Evolutionary conservation across 2,888 invertebrate genomes (phyloP).

Genomic region (Nowickia ferox): DNA sequence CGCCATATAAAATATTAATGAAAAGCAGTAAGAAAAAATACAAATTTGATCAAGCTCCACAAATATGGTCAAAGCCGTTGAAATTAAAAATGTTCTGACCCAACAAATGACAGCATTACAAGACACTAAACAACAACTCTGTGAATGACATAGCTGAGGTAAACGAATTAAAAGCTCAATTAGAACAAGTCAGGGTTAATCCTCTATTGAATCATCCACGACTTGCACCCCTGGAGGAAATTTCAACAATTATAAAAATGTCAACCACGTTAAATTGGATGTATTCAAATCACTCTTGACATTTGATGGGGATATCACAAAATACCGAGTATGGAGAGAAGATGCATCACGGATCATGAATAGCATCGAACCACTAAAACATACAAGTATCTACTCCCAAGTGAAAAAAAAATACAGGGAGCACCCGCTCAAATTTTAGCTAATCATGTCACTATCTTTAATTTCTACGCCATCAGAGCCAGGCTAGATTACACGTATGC

Average conservation of each 20-base stretch:
- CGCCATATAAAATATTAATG: constrained; percentile 2
- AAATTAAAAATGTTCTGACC: background rate
- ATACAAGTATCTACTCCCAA: too few relatives aligned
- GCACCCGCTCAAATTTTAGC: constrained; percentile 32
- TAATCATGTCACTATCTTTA: constrained; percentile 46
- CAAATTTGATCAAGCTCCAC: constrained; percentile 1
- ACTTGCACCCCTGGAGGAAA: constrained; percentile 16
- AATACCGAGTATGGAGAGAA: constrained; percentile 22
- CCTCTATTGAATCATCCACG: constrained; percentile 25
- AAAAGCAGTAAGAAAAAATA: background rate
- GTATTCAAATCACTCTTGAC: too few relatives aligned
- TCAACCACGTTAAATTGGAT: constrained; percentile 22
- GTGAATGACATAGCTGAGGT: constrained; percentile 3
- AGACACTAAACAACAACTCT: constrained; percentile 2
- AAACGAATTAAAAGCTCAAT: constrained; percentile 20
- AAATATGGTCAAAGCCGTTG: constrained; percentile 6
- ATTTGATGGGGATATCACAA: too few relatives aligned
- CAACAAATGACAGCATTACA: constrained; percentile 27
- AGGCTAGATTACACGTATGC: constrained; percentile 36
- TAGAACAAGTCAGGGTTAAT: constrained; percentile 19
- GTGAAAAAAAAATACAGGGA: constrained; percentile 13
- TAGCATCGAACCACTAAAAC: too few relatives aligned
- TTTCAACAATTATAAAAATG: constrained; percentile 27
- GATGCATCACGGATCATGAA: too few relatives aligned
- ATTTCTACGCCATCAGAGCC: constrained; percentile 35